Evolutionary conservation across 2,113 vertebrate genomes (phyloP).

Genomic region (Tragelaphus imberbis): DNA sequence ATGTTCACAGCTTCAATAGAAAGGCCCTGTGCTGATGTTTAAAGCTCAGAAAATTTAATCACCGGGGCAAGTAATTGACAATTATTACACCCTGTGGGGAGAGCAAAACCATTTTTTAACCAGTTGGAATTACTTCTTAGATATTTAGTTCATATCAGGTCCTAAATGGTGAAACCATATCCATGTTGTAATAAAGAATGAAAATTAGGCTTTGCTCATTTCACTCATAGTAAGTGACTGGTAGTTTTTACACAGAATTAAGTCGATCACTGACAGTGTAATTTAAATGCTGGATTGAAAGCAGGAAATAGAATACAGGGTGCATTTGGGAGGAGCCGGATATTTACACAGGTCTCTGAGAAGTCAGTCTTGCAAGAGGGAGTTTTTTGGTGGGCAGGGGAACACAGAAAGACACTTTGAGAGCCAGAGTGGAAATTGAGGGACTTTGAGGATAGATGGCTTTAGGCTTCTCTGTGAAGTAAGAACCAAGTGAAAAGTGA

Average conservation of each 20-base stretch:
- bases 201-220: slow-evolving; percentile 3
- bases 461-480: background rate
- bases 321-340: background rate
- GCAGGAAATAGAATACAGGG: background rate
- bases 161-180: background rate
- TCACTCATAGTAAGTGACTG: background rate
- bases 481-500: background rate
- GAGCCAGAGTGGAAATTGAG: background rate
- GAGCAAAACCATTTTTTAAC: slow-evolving; percentile 44
- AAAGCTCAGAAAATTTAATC: slow-evolving; percentile 62
- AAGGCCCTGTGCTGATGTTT: slow-evolving; percentile 37
- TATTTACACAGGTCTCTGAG: background rate
- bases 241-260: slow-evolving; percentile 3
- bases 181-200: background rate
- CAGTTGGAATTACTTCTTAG: slow-evolving; percentile 45
- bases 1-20: slow-evolving; percentile 37
- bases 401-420: background rate
- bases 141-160: background rate
- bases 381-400: background rate
- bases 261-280: background rate
- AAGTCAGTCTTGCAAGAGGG: background rate
- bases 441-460: background rate
- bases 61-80: slow-evolving; percentile 45
- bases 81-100: slow-evolving; percentile 36
- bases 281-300: background rate